These are phyloP conservation scores for Nomada goodeniana DNA, from an alignment of 2,888 invertebrate species.

Conservation along the genomic window DNA sequence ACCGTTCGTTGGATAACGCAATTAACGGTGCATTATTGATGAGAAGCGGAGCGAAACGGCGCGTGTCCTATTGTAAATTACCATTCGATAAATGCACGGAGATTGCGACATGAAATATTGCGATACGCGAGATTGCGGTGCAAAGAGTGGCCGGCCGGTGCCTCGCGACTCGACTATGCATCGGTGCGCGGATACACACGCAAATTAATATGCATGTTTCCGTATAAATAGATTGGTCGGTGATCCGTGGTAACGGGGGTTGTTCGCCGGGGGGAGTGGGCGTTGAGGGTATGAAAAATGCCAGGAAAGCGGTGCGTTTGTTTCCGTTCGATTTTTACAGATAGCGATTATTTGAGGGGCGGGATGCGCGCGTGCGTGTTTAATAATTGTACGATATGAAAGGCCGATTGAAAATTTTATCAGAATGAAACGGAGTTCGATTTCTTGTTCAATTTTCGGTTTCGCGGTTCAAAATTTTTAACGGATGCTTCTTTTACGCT, in stretches of 20 bases:
- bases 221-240: slow-evolving; percentile 7
- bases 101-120: slow-evolving; percentile 43
- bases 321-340: too few species aligned
- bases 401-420: too few species aligned
- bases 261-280: background rate
- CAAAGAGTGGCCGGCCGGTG: background rate
- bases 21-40: slow-evolving; percentile 50
- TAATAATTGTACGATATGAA: too few species aligned
- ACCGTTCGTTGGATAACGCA: slow-evolving; percentile 48
- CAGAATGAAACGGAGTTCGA: too few species aligned
- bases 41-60: slow-evolving; percentile 19
- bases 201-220: background rate
- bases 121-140: slow-evolving; percentile 13
- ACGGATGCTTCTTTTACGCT: too few species aligned
- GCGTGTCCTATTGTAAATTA: slow-evolving; percentile 34
- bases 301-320: too few species aligned
- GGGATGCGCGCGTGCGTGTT: too few species aligned
- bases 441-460: too few species aligned
- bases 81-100: slow-evolving; percentile 30
- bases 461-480: too few species aligned
- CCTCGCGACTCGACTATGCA: background rate
- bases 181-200: background rate
- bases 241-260: background rate
- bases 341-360: too few species aligned
- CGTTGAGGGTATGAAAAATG: background rate